Conservation (phyloP, 2,113 vertebrate species). For the Geococcyx californianus region DNA sequence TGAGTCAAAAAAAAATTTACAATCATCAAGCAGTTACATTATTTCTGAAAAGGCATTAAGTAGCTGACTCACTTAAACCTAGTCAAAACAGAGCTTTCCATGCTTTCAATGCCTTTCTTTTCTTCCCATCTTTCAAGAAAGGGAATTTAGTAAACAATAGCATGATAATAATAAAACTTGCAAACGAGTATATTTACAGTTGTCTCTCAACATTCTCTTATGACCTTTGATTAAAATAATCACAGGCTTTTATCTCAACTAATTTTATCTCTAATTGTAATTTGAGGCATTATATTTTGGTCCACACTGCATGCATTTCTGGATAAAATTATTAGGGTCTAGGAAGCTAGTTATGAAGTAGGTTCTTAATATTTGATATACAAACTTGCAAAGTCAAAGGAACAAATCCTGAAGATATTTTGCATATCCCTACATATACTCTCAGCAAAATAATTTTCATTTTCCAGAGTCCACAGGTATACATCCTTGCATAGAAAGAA, state of each 20-base stretch:
- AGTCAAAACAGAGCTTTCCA: neutral
- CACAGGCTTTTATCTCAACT: neutral
- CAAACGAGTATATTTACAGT: neutral
- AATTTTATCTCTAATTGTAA: neutral
- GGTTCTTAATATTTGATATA: neutral
- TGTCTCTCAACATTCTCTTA: neutral
- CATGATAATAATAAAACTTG: neutral
- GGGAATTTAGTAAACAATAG: neutral
- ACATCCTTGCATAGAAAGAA: neutral
- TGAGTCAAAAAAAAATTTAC: fast-evolving
- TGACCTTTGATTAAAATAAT: neutral
- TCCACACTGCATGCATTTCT: neutral
- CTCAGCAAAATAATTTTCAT: neutral
- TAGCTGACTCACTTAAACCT: neutral
- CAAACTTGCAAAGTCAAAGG: neutral
- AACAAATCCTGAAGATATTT: neutral
- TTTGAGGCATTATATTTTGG: neutral
- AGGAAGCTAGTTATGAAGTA: neutral
- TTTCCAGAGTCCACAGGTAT: neutral
- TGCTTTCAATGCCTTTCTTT: neutral
- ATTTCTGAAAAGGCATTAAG: neutral
- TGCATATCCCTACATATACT: neutral
- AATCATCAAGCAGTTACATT: neutral
- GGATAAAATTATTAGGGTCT: neutral
- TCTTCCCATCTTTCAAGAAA: neutral